Evolutionary conservation across 2,888 invertebrate genomes (phyloP), one percentile per base, ranked within the genome.

Genomic region (Apantesis nais): DNA sequence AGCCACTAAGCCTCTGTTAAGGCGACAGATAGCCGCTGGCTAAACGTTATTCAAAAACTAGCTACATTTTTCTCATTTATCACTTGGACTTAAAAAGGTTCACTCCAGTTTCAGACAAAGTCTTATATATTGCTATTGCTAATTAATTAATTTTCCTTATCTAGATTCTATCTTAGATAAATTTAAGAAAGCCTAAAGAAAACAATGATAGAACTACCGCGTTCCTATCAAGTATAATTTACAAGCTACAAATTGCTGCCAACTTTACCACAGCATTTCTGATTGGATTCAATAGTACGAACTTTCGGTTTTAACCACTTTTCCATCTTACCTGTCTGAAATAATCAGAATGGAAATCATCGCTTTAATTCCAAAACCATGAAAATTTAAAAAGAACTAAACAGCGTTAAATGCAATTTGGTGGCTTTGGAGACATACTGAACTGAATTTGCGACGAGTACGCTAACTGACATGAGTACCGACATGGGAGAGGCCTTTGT

Each of bases 331-430:
- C 69, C 60, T 68, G 78, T 52, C 80, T 60, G 62, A n/a, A 68
- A 66, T 71, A 76, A 80, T 80, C 78, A 74, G 69, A 66, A 74
- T 70, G 55, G 63, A 68, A 79, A 74, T 74, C 72, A 80, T 80
- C 66, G 70, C 41, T 66, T 29, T 60, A 69, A 65, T 64, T 66
- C 62, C 61, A 73, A 70, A 58, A 67, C 61, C 41, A 7, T 58
- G 25, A 5, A 58, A 58, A 16, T 58, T 8, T 22, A 62, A 80
- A 74, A 69, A 60, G 8, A 44, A 25, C 62, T 74, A 66, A 68
- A 22, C 48, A 63, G 34, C 66, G 62, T 73, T 66, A 68, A 67
- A 41, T 76, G 71, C 71, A 63, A 67, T 41, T 70, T 62, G 58
- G 62, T 37, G 39, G 39, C 55, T 65, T 29, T 29, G 67, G 16